phyloP scores from a whole-genome alignment of 2,888 invertebrate genomes.

The Mechanitis mazaeus region DNA sequence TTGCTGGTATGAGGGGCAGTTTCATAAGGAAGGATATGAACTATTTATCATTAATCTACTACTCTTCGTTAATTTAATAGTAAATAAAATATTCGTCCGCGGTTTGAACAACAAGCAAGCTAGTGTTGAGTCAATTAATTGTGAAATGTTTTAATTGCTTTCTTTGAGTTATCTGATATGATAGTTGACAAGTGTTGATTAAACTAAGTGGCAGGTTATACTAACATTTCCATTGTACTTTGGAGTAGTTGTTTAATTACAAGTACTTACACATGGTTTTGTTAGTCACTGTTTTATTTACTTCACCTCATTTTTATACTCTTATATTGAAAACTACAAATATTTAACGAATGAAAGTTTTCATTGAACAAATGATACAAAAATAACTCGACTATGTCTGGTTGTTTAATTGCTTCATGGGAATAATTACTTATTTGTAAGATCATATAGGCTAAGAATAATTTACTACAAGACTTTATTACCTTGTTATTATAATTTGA shows the following conservation, averaged over 20 bases:
- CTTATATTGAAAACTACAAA: too few species aligned
- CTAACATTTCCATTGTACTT: not conserved
- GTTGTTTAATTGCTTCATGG: conserved; percentile 44
- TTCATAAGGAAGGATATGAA: too few species aligned
- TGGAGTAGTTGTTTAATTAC: not conserved
- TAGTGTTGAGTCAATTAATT: conserved; percentile 7
- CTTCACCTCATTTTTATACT: not conserved
- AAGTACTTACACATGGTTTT: not conserved
- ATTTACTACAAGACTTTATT: conserved; percentile 24
- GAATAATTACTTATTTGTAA: conserved; percentile 37
- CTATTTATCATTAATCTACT: too few species aligned
- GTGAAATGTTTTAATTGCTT: conserved; percentile 11
- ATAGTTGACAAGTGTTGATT: conserved; percentile 15
- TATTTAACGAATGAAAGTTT: too few species aligned
- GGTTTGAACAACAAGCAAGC: too few species aligned
- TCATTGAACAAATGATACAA: conserved; percentile 36
- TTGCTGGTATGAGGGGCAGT: too few species aligned
- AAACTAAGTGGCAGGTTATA: conserved; percentile 6
- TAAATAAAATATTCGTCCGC: too few species aligned
- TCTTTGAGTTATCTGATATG: conserved; percentile 14
- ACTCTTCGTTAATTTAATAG: too few species aligned
- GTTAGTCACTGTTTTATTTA: not conserved
- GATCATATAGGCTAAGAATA: conserved; percentile 29
- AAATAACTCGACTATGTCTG: conserved; percentile 52
- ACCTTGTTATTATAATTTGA: conserved; percentile 16